Conservation (phyloP, 2,888 invertebrate species). For the Hemaris fuciformis region DNA sequence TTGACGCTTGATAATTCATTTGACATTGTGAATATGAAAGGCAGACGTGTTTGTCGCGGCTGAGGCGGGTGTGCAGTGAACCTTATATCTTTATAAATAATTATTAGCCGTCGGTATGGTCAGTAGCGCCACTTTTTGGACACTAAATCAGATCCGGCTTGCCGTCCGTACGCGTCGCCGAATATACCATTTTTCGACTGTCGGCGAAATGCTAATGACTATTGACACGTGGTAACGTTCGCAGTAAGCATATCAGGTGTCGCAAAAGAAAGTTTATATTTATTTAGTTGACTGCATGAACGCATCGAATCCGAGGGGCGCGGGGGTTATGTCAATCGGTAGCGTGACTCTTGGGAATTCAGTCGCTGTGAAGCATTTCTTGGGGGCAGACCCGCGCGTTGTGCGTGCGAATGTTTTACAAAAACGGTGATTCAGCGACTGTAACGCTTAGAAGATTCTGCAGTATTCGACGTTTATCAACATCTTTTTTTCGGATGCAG, state of each 20-base stretch:
- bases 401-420: too few relatives aligned
- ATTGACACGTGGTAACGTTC: not conserved
- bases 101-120: slow-evolving; percentile 45
- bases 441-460: too few relatives aligned
- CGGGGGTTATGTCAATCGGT: too few relatives aligned
- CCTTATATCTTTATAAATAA: slow-evolving; percentile 44
- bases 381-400: too few relatives aligned
- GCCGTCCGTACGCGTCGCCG: slow-evolving; percentile 11
- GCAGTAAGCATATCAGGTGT: not conserved
- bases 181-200: not conserved
- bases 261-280: not conserved
- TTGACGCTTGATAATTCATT: not conserved
- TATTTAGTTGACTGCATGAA: too few relatives aligned
- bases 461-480: too few relatives aligned
- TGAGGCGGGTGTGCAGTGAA: not conserved
- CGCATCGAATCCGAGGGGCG: too few relatives aligned
- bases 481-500: too few relatives aligned
- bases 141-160: slow-evolving; percentile 47
- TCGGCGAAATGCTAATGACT: not conserved
- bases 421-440: too few relatives aligned
- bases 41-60: not conserved
- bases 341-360: too few relatives aligned
- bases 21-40: slow-evolving; percentile 3
- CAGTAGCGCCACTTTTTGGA: slow-evolving; percentile 62
- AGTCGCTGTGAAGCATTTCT: too few relatives aligned